A percentile compares a stretch with the other conserved stretches of the same genome.
Evolutionary conservation across 2,797 vertebrate species (phyloP).

Genomic region (Anas bernieri): DNA sequence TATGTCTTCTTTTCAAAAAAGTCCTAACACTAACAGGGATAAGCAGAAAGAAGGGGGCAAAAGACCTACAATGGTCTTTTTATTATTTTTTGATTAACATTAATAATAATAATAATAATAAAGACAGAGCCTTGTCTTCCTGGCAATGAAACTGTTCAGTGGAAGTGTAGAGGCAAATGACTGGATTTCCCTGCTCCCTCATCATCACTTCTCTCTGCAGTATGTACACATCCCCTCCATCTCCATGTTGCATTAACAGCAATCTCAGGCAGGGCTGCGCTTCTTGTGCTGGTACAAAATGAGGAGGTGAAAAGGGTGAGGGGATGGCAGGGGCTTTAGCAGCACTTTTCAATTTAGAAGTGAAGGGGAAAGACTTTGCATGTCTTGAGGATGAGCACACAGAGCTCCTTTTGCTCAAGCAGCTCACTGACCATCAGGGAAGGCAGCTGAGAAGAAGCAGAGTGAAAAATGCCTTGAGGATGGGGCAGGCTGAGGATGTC

Average conservation of each 20-base stretch:
- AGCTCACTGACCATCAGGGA: neutral
- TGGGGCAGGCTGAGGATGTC: neutral
- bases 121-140: neutral
- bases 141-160: neutral
- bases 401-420: neutral
- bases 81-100: neutral
- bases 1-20: neutral
- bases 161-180: neutral
- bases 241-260: fast-evolving
- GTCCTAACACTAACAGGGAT: neutral
- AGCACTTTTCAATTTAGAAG: neutral
- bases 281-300: neutral
- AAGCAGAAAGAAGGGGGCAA: neutral
- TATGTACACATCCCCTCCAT: neutral
- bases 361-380: neutral
- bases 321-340: neutral
- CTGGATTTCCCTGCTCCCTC: neutral
- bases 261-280: neutral
- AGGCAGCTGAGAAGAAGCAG: neutral
- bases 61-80: neutral
- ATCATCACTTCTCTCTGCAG: neutral
- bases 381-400: neutral
- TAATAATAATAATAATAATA: neutral
- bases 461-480: neutral
- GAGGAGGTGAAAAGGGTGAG: neutral